phyloP scores from a whole-genome alignment of 2,113 vertebrate genomes.

The Saguinus imperator region DNA sequence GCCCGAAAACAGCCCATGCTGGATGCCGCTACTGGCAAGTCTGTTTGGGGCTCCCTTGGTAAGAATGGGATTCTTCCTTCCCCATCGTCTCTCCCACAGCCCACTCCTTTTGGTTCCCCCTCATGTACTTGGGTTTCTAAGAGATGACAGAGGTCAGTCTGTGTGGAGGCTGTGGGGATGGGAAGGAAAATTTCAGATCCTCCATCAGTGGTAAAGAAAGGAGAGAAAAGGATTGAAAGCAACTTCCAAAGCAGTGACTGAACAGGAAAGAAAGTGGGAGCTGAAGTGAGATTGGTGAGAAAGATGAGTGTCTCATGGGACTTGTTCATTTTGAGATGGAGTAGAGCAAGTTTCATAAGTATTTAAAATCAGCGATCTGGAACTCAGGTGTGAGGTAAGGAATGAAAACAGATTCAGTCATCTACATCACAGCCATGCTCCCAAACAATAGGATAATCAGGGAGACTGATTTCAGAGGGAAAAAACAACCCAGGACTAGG shows the following conservation, averaged over 20 bases:
- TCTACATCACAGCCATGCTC: neutral
- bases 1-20: constrained; percentile 96
- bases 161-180: neutral
- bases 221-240: neutral
- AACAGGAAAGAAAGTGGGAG: neutral
- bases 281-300: neutral
- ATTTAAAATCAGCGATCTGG: neutral
- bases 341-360: neutral
- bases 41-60: constrained; percentile 93
- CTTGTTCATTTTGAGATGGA: neutral
- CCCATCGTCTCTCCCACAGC: neutral
- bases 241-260: neutral
- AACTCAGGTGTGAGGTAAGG: neutral
- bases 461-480: neutral
- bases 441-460: neutral
- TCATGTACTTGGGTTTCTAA: neutral
- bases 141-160: neutral
- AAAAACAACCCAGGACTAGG: neutral
- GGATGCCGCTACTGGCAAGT: constrained; percentile 91
- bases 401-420: neutral
- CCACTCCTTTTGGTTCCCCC: neutral
- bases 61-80: constrained; percentile 61
- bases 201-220: neutral
- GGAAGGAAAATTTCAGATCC: neutral
- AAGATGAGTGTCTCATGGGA: neutral